These are phyloP conservation scores for Cephus rjabovi DNA, from an alignment of 2,888 invertebrate species.

Conservation along the genomic window DNA sequence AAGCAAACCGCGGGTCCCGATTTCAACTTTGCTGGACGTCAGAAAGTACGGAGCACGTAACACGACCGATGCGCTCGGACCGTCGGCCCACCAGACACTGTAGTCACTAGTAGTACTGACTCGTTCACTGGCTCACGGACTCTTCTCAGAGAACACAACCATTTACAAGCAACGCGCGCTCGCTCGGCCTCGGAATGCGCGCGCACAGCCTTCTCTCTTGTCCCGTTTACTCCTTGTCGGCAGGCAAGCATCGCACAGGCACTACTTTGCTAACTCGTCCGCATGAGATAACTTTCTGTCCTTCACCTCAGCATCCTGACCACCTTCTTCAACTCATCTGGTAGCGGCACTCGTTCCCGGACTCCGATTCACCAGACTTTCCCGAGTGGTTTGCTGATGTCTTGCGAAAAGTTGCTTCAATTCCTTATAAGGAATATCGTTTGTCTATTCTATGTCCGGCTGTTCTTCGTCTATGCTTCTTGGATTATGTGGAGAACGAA, in stretches of 20 bases:
- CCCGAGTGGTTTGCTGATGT: not conserved
- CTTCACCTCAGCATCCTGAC: not conserved
- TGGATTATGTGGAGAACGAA: not conserved
- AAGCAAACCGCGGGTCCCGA: not conserved
- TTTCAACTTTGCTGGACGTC: not conserved
- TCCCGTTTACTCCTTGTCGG: not conserved
- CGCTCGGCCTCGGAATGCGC: conserved; percentile 36
- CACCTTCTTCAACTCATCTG: not conserved
- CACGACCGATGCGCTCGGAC: not conserved
- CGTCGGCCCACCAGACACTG: not conserved
- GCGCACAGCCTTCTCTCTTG: conserved; percentile 32
- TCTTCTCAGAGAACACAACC: conserved; percentile 47
- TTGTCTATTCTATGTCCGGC: not conserved
- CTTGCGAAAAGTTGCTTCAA: not conserved
- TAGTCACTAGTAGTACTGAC: not conserved
- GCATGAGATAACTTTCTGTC: not conserved
- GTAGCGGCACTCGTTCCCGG: not conserved
- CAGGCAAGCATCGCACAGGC: not conserved
- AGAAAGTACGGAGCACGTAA: not conserved
- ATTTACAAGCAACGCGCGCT: conserved; percentile 46
- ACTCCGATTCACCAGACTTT: not conserved
- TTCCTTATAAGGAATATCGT: not conserved
- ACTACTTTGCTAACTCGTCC: not conserved
- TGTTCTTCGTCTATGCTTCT: not conserved
- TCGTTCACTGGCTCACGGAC: not conserved